These are phyloP conservation scores for Brachylomia viminalis DNA, from an alignment of 2,888 invertebrate genomes.

Conservation along the genomic window DNA sequence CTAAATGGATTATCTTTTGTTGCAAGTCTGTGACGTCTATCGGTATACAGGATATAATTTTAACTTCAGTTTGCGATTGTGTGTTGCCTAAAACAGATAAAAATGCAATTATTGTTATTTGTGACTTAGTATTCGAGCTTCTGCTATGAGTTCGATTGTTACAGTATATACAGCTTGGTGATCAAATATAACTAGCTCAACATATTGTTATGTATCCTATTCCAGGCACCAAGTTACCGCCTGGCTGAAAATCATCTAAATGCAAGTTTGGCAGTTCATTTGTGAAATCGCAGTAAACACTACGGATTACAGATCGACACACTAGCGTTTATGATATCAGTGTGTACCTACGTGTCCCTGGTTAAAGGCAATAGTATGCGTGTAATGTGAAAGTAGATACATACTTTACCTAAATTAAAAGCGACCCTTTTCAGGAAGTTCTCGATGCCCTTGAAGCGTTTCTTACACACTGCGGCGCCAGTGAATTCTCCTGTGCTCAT, in stretches of 20 bases:
- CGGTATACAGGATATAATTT: slow-evolving; percentile 88
- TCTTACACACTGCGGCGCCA: slow-evolving; percentile 54
- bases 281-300: neutral
- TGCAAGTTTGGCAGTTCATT: neutral
- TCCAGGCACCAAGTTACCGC: neutral
- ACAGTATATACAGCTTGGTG: neutral
- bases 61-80: slow-evolving; percentile 86
- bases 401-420: slow-evolving; percentile 59
- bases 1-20: slow-evolving; percentile 80
- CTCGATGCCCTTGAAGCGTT: slow-evolving; percentile 84
- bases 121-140: neutral
- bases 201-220: neutral
- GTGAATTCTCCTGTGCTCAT: slow-evolving; percentile 70
- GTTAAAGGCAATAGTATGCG: neutral
- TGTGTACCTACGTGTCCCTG: neutral
- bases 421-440: slow-evolving; percentile 79
- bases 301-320: neutral
- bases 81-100: slow-evolving; percentile 79
- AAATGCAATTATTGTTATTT: neutral
- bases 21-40: slow-evolving; percentile 87
- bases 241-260: neutral
- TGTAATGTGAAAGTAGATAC: slow-evolving; percentile 27
- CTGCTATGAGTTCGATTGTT: neutral
- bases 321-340: neutral
- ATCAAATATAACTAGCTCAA: neutral